These are phyloP conservation scores for Streptopelia turtur DNA, from an alignment of 2,797 vertebrate genomes.

Conservation along the genomic window DNA sequence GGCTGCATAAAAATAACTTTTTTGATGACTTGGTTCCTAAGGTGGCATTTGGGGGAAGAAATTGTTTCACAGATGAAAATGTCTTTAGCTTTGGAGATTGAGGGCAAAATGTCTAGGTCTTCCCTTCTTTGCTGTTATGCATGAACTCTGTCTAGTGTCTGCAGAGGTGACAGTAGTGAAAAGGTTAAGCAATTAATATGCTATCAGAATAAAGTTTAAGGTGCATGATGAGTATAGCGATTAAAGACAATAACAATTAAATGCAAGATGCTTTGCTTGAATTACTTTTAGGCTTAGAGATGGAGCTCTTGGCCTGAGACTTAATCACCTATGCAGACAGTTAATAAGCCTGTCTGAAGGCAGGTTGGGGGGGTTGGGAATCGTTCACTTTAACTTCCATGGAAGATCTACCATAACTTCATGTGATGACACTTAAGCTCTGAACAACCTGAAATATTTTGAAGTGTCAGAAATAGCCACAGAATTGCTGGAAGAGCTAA, in stretches of 20 bases:
- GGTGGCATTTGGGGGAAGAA: not conserved
- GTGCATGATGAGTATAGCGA: not conserved
- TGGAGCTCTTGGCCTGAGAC: not conserved
- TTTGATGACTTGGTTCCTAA: not conserved
- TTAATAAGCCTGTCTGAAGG: conserved; percentile 33
- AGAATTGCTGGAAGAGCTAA: not conserved
- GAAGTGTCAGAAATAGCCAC: not conserved
- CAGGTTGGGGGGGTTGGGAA: not conserved
- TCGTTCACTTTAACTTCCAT: not conserved
- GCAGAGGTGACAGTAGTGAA: not conserved
- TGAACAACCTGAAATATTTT: not conserved
- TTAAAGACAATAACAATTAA: conserved; percentile 1
- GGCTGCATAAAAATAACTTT: not conserved
- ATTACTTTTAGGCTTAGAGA: conserved; percentile 40
- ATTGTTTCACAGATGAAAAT: not conserved
- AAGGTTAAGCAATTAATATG: conserved; percentile 42
- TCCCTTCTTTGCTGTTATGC: not conserved
- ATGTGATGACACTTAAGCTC: not conserved
- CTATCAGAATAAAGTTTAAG: conserved; percentile 32
- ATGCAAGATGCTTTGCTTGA: not conserved
- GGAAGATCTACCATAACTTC: not conserved
- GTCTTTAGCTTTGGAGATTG: not conserved
- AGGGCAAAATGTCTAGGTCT: not conserved
- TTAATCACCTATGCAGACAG: conserved; percentile 30
- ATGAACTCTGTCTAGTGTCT: not conserved